These are phyloP conservation scores for Montifringilla adamsi DNA, from an alignment of 2,113 vertebrate genomes.

Conservation along the genomic window DNA sequence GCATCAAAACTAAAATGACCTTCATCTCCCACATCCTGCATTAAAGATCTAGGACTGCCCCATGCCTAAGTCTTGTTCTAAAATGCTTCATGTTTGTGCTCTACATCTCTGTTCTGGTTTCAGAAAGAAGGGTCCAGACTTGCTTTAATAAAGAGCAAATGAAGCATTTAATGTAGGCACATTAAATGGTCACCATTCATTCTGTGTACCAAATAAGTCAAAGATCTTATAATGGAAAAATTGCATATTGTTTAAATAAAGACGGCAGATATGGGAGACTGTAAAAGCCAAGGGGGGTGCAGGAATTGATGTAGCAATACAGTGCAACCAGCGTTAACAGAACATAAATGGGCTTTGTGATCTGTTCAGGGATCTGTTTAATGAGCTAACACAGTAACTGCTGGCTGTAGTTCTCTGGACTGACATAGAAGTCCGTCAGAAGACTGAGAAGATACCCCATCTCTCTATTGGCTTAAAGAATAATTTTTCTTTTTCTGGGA, in stretches of 20 bases:
- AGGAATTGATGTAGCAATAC: not conserved
- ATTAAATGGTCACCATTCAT: not conserved
- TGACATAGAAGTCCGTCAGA: not conserved
- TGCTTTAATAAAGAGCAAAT: not conserved
- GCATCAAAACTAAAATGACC: not conserved
- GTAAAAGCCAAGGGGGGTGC: not conserved
- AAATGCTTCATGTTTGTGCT: not conserved
- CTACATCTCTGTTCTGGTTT: not conserved
- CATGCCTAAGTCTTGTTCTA: not conserved
- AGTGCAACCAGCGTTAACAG: not conserved
- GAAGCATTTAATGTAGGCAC: not conserved
- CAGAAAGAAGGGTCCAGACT: not conserved
- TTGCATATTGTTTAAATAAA: not conserved
- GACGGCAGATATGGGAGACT: not conserved
- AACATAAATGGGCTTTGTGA: not conserved
- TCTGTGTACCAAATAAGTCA: not conserved
- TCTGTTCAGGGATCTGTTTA: not conserved
- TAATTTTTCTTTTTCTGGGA: not conserved
- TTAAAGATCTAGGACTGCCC: not conserved
- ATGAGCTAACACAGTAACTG: not conserved
- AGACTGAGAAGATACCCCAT: not conserved
- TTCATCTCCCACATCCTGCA: fast-evolving
- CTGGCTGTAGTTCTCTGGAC: not conserved
- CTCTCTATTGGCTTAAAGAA: not conserved
- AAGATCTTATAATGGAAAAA: not conserved